phyloP scores from a whole-genome alignment of 2,888 invertebrate genomes.

The Euproctis similis region DNA sequence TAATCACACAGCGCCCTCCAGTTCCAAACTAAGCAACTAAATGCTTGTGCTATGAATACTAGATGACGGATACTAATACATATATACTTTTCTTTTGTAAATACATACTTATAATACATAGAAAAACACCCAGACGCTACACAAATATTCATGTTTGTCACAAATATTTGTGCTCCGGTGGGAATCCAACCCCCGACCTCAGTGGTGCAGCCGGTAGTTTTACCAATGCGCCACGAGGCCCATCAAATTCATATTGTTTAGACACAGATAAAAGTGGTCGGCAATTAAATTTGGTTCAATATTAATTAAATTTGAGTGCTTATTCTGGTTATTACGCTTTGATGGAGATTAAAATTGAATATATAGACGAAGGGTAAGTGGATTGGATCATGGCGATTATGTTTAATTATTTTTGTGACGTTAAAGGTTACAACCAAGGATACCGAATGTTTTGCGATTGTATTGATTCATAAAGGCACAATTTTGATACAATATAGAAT shows the following conservation, averaged over 20 bases:
- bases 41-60: background rate
- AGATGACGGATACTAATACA: too few relatives aligned
- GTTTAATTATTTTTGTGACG: slow-evolving; percentile 4
- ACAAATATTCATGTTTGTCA: too few relatives aligned
- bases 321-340: slow-evolving; percentile 14
- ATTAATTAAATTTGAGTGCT: slow-evolving; percentile 19
- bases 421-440: background rate
- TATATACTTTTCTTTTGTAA: too few relatives aligned
- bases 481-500: background rate
- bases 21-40: too few relatives aligned
- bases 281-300: slow-evolving; percentile 14
- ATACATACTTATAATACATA: too few relatives aligned
- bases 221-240: too few relatives aligned
- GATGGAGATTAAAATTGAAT: slow-evolving; percentile 8
- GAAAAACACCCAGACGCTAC: too few relatives aligned
- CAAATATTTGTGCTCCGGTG: too few relatives aligned
- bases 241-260: too few relatives aligned
- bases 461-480: background rate
- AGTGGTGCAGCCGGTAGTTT: too few relatives aligned
- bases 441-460: background rate
- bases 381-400: background rate
- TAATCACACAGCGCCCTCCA: background rate
- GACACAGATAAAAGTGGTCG: too few relatives aligned
- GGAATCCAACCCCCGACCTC: too few relatives aligned
- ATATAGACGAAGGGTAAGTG: background rate